These are phyloP conservation scores for Bombus superbus DNA, from an alignment of 1,140 invertebrate species.

Conservation along the genomic window DNA sequence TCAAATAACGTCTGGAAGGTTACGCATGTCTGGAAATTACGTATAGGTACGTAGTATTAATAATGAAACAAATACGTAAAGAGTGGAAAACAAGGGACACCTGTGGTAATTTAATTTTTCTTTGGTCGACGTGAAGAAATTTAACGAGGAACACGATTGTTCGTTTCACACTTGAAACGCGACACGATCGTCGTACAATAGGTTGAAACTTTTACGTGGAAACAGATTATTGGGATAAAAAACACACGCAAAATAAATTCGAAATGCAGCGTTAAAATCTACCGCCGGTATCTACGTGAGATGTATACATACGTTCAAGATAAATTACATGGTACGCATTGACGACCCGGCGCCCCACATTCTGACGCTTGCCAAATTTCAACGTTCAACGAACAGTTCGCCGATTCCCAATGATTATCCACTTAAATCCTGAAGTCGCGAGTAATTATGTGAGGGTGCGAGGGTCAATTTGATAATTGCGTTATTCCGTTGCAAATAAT, in stretches of 20 bases:
- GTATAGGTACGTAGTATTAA: no score
- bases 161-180: no score
- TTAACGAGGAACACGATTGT: not conserved
- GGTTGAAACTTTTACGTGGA: not conserved
- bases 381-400: slow-evolving; percentile 53
- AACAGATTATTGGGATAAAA: not conserved
- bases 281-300: slow-evolving; percentile 19
- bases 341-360: slow-evolving; percentile 69
- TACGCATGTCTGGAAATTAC: no score
- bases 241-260: slow-evolving; percentile 20
- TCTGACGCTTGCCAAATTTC: slow-evolving; percentile 73
- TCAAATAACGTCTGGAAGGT: not conserved
- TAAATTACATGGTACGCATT: slow-evolving; percentile 71
- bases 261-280: slow-evolving; percentile 51
- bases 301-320: slow-evolving; percentile 50
- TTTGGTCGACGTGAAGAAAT: no score
- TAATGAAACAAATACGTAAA: no score
- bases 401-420: slow-evolving; percentile 77
- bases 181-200: not conserved
- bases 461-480: slow-evolving; percentile 79
- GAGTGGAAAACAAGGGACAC: no score
- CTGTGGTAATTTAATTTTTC: no score
- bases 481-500: slow-evolving; percentile 75
- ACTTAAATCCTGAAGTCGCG: slow-evolving; percentile 74
- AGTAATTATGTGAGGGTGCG: slow-evolving; percentile 74